Evolutionary conservation across 1,140 invertebrate species (phyloP).

Genomic region (Drosophila nigrodunni): DNA sequence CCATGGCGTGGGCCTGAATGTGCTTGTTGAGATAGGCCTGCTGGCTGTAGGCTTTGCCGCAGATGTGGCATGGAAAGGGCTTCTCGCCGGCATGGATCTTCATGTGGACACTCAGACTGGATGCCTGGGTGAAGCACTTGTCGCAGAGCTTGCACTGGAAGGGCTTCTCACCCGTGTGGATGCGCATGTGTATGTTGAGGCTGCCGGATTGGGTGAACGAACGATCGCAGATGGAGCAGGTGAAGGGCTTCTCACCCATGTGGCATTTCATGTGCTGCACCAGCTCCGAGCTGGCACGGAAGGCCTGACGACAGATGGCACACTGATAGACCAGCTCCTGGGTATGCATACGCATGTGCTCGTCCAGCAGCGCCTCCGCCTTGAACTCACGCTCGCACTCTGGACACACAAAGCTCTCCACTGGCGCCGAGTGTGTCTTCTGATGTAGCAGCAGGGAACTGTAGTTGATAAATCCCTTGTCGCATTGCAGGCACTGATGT

Average conservation of each 20-base stretch:
- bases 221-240: constrained; percentile 89
- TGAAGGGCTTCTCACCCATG: constrained; percentile 86
- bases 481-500: constrained; percentile 88
- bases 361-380: constrained; percentile 75
- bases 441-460: constrained; percentile 77
- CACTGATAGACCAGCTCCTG: constrained; percentile 85
- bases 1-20: constrained; percentile 68
- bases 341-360: constrained; percentile 82
- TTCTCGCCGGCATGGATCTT: constrained; percentile 86
- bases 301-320: constrained; percentile 87
- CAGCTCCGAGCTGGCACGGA: constrained; percentile 86
- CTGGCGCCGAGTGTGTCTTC: constrained; percentile 71
- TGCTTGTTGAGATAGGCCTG: constrained; percentile 83
- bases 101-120: constrained; percentile 88
- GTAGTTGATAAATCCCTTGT: constrained; percentile 84
- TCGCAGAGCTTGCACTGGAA: constrained; percentile 87
- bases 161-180: constrained; percentile 87
- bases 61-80: constrained; percentile 79
- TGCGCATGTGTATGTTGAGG: constrained; percentile 91
- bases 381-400: constrained; percentile 83
- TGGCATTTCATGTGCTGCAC: constrained; percentile 88
- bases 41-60: constrained; percentile 84
- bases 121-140: constrained; percentile 87
- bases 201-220: constrained; percentile 89
- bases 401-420: constrained; percentile 68